Percentiles rank a stretch among this genome's conserved stretches.
Evolutionary conservation across 2,113 vertebrate species (phyloP).

Genomic region (Dasypus novemcinctus): DNA sequence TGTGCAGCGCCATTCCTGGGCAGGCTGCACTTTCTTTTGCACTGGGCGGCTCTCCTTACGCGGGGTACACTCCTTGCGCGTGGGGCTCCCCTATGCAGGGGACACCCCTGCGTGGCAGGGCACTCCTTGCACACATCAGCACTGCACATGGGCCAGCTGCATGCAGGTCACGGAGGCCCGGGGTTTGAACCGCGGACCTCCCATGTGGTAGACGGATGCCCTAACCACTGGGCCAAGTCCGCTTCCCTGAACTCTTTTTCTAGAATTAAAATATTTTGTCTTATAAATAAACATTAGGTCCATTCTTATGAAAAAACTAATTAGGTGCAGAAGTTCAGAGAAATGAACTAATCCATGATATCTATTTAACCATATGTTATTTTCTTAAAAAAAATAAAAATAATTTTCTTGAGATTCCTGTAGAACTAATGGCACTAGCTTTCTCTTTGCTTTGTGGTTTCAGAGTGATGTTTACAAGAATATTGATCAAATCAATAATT

Average conservation of each 20-base stretch:
- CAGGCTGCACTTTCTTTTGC: no score
- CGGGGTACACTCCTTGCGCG: no score
- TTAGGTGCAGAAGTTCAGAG: background rate
- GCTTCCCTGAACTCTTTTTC: background rate
- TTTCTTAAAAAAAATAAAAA: background rate
- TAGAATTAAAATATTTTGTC: background rate
- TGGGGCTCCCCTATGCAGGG: no score
- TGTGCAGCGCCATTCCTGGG: no score
- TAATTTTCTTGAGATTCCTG: background rate
- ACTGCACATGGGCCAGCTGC: no score
- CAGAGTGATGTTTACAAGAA: background rate
- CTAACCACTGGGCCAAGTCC: no score
- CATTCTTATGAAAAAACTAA: background rate
- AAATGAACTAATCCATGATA: background rate
- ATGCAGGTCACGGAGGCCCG: no score
- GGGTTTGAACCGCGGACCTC: no score
- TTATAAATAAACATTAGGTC: background rate
- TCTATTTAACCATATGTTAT: background rate
- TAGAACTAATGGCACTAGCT: background rate
- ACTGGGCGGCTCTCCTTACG: no score
- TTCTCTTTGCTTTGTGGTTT: background rate
- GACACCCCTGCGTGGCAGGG: no score
- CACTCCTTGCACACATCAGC: no score
- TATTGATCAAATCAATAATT: background rate
- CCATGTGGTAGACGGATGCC: no score